A percentile compares a stretch with the other conserved stretches of the same genome.
These are phyloP conservation scores for Gnathonemus echidnorhynchus DNA, from an alignment of 2,113 vertebrate species.

Conservation along the genomic window DNA sequence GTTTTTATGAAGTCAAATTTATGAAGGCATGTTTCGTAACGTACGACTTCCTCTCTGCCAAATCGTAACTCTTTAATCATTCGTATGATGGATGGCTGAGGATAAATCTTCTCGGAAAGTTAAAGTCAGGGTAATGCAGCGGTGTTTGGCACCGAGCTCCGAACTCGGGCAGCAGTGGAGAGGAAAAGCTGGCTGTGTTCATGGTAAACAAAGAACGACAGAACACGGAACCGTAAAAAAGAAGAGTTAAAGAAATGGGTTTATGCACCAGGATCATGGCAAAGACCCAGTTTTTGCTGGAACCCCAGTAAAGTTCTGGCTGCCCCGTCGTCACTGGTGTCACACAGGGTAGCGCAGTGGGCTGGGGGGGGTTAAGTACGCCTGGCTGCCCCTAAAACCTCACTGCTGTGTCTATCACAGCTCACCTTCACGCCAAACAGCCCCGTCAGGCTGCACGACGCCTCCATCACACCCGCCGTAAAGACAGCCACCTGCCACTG, in stretches of 20 bases:
- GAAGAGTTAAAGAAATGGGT: not conserved
- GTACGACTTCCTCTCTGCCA: not conserved
- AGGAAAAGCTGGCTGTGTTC: not conserved
- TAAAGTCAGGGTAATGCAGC: not conserved
- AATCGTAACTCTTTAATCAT: conserved; percentile 6
- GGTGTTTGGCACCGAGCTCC: not conserved
- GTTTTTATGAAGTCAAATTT: not conserved
- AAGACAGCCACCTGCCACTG: not conserved
- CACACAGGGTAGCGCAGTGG: not conserved
- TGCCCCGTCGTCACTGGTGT: not conserved
- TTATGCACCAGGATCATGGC: not conserved
- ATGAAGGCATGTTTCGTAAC: not conserved
- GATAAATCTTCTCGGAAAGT: not conserved
- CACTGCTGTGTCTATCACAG: not conserved
- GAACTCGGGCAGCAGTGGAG: not conserved
- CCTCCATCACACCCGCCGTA: not conserved
- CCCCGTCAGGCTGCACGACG: not conserved
- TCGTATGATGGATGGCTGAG: conserved; percentile 2
- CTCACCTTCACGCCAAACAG: not conserved
- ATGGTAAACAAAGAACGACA: not conserved
- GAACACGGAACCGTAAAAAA: not conserved
- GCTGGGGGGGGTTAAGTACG: not conserved
- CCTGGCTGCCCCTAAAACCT: not conserved
- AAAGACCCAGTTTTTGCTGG: not conserved
- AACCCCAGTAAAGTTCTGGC: not conserved